Base-by-base conservation (phyloP, 2,797 vertebrate genomes). In the Galagoides demidoff region DNA sequence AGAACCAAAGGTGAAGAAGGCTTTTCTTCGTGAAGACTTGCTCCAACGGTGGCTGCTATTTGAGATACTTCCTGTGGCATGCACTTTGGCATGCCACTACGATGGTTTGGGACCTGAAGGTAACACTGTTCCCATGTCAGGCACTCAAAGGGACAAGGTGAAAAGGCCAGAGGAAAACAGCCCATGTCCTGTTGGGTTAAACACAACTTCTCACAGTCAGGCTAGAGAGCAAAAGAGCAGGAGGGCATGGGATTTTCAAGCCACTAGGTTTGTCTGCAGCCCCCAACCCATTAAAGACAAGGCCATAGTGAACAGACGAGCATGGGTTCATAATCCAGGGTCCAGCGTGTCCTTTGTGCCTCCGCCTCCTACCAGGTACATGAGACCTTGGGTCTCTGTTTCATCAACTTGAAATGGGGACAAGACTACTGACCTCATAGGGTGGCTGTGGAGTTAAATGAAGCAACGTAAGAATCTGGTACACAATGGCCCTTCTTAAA, bases 61-160 rank as follows among this genome's bases (percentile, higher is more conserved):
- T 5, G 2, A 4, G 23, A 59, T 17, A 12, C 31, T 70, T 81
- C 59, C 78, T 63, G 19, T 17, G 12, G 8, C 27, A 34, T 23
- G 22, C 3, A 31, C 45, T 57, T 39, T 10, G 6, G 20, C 16
- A 13, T n/a, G 19, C 9, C 4, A 34, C 20, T 45, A 43, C 83
- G 74, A 71, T 12, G 23, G 5, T 9, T 10, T 49, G 29, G 10
- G 1, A 6, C 29, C 29, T 87, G n/a, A 82, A 37, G 29, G 19
- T 12, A 10, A 7, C 20, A 5, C 9, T 43, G 9, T 37, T 29
- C n/a, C 64, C 61, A 9, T 0, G 13, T 12, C 11, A 14, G 17
- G 16, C 14, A 14, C 13, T 31, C 25, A 45, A 43, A n/a, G 29
- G 27, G 4, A 73, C 4, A 45, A 71, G 9, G 66, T 3, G 4